Conservation (phyloP, 2,797 vertebrate genomes). For the Lepus townsendii region DNA sequence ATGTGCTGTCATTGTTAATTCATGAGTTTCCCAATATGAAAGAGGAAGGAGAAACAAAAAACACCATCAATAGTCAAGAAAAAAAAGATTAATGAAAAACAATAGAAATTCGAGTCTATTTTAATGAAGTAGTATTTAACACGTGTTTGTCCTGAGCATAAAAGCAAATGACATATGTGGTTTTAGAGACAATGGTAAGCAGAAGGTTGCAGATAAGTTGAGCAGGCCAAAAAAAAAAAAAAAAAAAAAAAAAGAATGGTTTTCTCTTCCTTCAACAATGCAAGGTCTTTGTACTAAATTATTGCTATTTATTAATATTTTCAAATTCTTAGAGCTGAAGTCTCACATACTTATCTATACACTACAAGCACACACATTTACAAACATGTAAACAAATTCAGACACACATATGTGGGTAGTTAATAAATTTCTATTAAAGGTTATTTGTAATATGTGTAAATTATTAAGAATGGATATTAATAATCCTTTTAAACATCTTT, state of each 20-base stretch:
- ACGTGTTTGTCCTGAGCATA: background rate
- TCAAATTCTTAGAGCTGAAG: background rate
- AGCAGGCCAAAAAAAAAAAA: background rate
- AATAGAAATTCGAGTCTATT: background rate
- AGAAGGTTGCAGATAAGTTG: background rate
- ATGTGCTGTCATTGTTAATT: background rate
- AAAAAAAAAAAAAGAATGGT: background rate
- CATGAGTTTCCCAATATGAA: slow-evolving; percentile 31
- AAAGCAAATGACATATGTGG: background rate
- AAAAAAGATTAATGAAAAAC: background rate
- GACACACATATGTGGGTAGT: background rate
- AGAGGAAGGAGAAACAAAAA: slow-evolving; percentile 6
- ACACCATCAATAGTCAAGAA: background rate
- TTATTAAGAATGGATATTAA: background rate
- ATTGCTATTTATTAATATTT: background rate
- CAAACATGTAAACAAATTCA: background rate
- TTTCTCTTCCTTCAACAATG: background rate
- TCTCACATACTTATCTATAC: background rate
- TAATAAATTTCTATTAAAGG: background rate
- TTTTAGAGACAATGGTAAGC: background rate
- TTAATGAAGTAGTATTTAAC: background rate
- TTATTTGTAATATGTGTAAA: background rate
- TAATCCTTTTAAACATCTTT: background rate
- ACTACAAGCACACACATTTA: background rate
- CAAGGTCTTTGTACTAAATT: background rate